Evolutionary conservation across 2,113 vertebrate species (phyloP).

Genomic region (Microtus oregoni): DNA sequence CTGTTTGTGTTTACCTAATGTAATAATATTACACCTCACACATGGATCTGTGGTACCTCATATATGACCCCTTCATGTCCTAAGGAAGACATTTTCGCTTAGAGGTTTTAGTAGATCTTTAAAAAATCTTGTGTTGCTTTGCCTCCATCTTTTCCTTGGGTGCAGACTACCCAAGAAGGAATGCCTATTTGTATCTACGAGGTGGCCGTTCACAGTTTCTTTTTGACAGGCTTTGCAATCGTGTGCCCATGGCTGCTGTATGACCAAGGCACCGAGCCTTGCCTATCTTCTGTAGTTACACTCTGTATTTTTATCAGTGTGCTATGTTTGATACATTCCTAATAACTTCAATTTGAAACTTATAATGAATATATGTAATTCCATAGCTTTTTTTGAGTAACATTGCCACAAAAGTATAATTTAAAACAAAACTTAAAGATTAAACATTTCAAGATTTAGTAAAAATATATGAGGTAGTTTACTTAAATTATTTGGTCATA

Average conservation of each 20-base stretch:
- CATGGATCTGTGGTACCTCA: constrained; percentile 78
- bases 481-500: background rate
- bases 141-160: constrained; percentile 84
- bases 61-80: background rate
- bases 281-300: constrained; percentile 86
- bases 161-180: constrained; percentile 75
- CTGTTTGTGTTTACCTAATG: background rate
- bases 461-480: background rate
- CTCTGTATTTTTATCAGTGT: constrained; percentile 65
- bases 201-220: constrained; percentile 81
- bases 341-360: background rate
- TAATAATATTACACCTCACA: background rate
- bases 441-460: background rate
- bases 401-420: background rate
- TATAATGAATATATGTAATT: background rate
- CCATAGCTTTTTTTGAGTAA: background rate
- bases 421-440: background rate
- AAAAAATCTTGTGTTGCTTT: constrained; percentile 80
- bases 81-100: background rate
- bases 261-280: constrained; percentile 83
- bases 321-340: background rate
- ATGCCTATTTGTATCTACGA: constrained; percentile 77
- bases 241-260: constrained; percentile 49
- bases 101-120: constrained; percentile 64
- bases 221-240: constrained; percentile 86